Base-by-base conservation (phyloP, 2,797 vertebrate genomes). In the Ceryle rudis region DNA sequence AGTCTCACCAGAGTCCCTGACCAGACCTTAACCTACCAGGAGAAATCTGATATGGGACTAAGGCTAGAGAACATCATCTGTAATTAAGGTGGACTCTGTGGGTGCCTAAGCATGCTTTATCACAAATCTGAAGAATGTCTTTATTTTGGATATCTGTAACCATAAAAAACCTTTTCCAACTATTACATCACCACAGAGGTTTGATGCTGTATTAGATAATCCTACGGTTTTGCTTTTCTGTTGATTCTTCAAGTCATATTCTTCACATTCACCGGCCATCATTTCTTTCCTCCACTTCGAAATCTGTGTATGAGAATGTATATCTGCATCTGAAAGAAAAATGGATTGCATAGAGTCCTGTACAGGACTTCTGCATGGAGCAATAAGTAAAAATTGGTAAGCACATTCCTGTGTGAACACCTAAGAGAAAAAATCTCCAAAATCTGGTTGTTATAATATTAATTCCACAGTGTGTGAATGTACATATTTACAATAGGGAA, bases 251-350 rank as follows among this genome's bases (percentile, higher is more conserved):
- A 26, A 31, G 9, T 23, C 41, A n/a, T 81, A 61, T 72, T 54
- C 25, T n/a, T 74, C 35, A 44, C 0, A 0, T 67, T 51, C 33
- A 55, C 3, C 4, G 47, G 4, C 12, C 29, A 17, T 29, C 0
- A 28, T n/a, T 81, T 74, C 23, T 78, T 52, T 46, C 33, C 8
- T 41, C 10, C 11, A 37, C 47, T 78, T 55, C 33, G 17, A 62
- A 64, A 73, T 23, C 17, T 42, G 11, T 61, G 5, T 19, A 20
- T 41, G 19, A 70, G 52, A 70, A 70, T 28, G 7, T 2, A 29
- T 39, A 52, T 67, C 51, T 81, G 15, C 8, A 41, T 61, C 37
- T 57, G 42, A 78, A 42, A 85, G 22, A n/a, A 51, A 74, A 74
- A 44, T 7, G 2, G 5, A 75, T 9, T 10, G 15, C 49, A 52